Conservation (phyloP, 1,140 invertebrate genomes). For the Neodiprion pinetum region DNA sequence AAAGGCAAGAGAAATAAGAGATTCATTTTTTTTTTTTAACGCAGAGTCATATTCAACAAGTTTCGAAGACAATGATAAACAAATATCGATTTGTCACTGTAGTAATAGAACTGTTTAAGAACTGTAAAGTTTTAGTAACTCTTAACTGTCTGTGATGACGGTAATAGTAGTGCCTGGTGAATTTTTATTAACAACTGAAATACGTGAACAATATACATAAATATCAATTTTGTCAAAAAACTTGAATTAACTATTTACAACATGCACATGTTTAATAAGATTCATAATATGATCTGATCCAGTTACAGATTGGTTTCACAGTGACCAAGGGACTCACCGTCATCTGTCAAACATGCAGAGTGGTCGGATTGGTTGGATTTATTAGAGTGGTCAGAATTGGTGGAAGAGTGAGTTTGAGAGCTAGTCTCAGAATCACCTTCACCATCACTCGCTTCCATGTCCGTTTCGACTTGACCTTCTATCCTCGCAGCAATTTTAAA, state of each 20-base stretch:
- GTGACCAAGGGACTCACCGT: conserved; percentile 51
- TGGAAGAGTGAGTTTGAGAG: conserved; percentile 60
- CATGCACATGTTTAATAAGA: background rate
- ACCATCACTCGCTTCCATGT: conserved; percentile 60
- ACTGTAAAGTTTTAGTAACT: no score
- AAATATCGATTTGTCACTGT: no score
- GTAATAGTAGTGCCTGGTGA: no score
- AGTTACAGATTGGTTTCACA: background rate
- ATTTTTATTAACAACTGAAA: no score
- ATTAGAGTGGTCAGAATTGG: conserved; percentile 59
- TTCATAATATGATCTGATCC: background rate
- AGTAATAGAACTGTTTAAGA: no score
- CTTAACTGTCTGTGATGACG: no score
- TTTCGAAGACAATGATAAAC: no score
- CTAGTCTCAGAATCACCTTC: conserved; percentile 63
- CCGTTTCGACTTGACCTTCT: conserved; percentile 59
- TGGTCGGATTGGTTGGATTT: conserved; percentile 57
- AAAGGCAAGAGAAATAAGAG: no score
- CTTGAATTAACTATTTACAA: conserved; percentile 4
- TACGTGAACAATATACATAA: no score
- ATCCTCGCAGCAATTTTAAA: conserved; percentile 58
- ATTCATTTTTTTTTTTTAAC: no score
- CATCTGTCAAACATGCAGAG: conserved; percentile 59
- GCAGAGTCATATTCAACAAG: no score
- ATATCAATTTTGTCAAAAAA: background rate